Base-by-base conservation (phyloP, 2,113 vertebrate species). In the Eubucco bourcierii region DNA sequence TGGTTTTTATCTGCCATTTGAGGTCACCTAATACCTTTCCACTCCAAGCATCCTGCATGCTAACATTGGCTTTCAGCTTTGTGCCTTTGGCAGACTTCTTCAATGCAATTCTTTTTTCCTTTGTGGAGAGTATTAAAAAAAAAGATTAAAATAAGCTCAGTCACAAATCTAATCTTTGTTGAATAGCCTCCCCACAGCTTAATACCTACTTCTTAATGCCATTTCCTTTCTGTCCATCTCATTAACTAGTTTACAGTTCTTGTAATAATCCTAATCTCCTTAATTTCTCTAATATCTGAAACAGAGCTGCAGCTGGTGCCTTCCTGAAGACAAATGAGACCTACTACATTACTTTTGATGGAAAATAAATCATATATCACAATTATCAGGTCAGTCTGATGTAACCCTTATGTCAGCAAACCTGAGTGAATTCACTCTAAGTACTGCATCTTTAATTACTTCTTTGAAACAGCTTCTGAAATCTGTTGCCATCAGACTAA, bases 81-180 rank as follows among this genome's bases (percentile, higher is more conserved):
- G 47, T 78, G 33, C 65, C 25, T 75, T 15, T 90, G 47, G 17
- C 13, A 15, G 61, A 44, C 50, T 91, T 94, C 75, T 87, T 87
- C 72, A 90, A 77, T 11, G 18, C 18, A 8, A 4, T 37, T 25
- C 46, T 88, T 87, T 83, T 85, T 59, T 55, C 39, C 44, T 80
- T 86, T 60, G 10, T 65, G 91, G 79, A 90, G 53, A 90, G 80
- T 31, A 86, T 88, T 95, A 88, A 6, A 76, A 81, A 88, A 76
- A 88, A 79, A 89, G 81, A 92, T 94, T 95, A 74, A 89, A 95
- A 87, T 2, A 0, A 87, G 79, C 75, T 93, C 79, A 77, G 72
- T 88, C 94, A 93, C 60, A 90, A 90, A 78, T 67, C 85, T 94
- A 74, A 90, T 85, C 87, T 93, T 90, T 85, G 64, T 60, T 93